Conservation (phyloP, 2,113 vertebrate genomes). For the Accipiter cooperii region DNA sequence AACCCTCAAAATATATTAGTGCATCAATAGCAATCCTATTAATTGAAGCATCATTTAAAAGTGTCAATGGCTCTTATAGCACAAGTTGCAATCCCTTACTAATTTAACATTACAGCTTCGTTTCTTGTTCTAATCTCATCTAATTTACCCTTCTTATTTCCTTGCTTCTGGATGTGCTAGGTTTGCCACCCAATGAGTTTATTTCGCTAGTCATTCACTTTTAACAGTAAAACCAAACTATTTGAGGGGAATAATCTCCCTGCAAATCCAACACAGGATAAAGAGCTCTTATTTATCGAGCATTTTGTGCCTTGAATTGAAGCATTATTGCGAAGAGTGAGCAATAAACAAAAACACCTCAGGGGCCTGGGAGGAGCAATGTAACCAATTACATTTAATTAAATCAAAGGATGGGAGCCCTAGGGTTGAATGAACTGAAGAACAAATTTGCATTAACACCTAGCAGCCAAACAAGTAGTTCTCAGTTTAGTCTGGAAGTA, state of each 20-base stretch:
- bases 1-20: slow-evolving; percentile 15
- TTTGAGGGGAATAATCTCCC: slow-evolving; percentile 77
- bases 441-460: slow-evolving; percentile 87
- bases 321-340: slow-evolving; percentile 78
- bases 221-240: slow-evolving; percentile 78
- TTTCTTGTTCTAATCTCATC: slow-evolving; percentile 73
- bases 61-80: slow-evolving; percentile 24
- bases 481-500: slow-evolving; percentile 72
- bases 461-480: slow-evolving; percentile 79
- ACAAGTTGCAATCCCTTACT: slow-evolving; percentile 37
- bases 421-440: slow-evolving; percentile 79
- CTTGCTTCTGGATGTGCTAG: slow-evolving; percentile 64
- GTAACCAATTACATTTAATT: slow-evolving; percentile 95
- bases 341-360: slow-evolving; percentile 86
- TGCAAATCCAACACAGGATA: slow-evolving; percentile 71
- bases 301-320: slow-evolving; percentile 80
- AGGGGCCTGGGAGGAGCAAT: slow-evolving; percentile 82
- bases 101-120: slow-evolving; percentile 68
- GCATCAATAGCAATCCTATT: slow-evolving; percentile 28
- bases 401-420: slow-evolving; percentile 89
- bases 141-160: slow-evolving; percentile 74
- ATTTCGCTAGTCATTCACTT: slow-evolving; percentile 79
- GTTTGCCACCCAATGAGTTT: slow-evolving; percentile 77
- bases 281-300: slow-evolving; percentile 75
- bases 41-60: slow-evolving; percentile 58